phyloP scores from a whole-genome alignment of 2,113 vertebrate species.

The Seriola dumerili region DNA sequence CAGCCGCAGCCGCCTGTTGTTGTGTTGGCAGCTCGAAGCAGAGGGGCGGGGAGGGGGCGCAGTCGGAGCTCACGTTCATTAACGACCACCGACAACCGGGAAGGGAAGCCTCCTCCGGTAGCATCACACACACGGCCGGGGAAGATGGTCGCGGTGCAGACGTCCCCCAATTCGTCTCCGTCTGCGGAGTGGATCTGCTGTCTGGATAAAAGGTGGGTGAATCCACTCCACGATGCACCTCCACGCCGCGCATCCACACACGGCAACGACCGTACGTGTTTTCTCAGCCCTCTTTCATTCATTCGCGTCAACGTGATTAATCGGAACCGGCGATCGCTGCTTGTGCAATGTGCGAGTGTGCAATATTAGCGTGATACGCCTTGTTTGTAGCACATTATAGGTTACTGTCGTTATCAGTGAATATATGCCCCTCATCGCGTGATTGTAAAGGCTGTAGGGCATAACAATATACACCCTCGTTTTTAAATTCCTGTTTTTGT shows the following conservation, averaged over 20 bases:
- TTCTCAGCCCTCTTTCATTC: slow-evolving; percentile 51
- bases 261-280: not conserved
- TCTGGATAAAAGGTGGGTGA: slow-evolving; percentile 94
- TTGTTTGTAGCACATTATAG: slow-evolving; percentile 1
- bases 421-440: not conserved
- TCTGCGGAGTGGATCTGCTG: slow-evolving; percentile 95
- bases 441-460: slow-evolving; percentile 5
- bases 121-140: slow-evolving; percentile 69
- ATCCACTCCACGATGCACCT: not conserved
- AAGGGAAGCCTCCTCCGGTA: slow-evolving; percentile 58
- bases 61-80: slow-evolving; percentile 67
- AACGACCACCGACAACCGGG: slow-evolving; percentile 75
- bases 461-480: not conserved
- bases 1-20: slow-evolving; percentile 29
- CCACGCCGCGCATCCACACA: slow-evolving; percentile 37
- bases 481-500: not conserved
- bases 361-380: slow-evolving; percentile 17
- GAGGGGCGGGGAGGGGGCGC: slow-evolving; percentile 68
- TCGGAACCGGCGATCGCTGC: slow-evolving; percentile 67
- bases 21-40: slow-evolving; percentile 43
- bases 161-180: slow-evolving; percentile 87
- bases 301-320: slow-evolving; percentile 64
- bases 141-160: slow-evolving; percentile 95
- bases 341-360: slow-evolving; percentile 49
- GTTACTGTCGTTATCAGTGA: not conserved